These are phyloP conservation scores for Leptopterna dolabrata DNA, from an alignment of 2,888 invertebrate genomes.

Conservation along the genomic window DNA sequence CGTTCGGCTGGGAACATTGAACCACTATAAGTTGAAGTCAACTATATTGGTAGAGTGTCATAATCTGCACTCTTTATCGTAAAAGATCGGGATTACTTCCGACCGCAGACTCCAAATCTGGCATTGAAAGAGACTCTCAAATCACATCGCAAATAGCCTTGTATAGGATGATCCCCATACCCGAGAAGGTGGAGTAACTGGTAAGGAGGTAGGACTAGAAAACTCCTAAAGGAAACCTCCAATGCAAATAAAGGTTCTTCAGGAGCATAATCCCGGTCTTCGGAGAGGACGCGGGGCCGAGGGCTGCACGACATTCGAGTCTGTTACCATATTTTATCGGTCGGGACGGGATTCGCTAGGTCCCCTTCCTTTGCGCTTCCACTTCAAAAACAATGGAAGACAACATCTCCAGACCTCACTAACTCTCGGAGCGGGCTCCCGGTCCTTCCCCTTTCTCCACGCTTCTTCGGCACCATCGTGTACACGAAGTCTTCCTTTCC, in stretches of 20 bases:
- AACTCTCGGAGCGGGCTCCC: constrained; percentile 37
- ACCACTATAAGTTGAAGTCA: no score
- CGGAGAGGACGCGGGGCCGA: not conserved
- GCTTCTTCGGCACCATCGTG: constrained; percentile 34
- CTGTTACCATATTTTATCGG: constrained; percentile 54
- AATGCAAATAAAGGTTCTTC: constrained; percentile 11
- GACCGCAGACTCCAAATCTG: not conserved
- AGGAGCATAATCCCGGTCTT: constrained; percentile 16
- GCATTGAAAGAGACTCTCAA: not conserved
- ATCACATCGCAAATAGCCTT: not conserved
- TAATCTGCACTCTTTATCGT: no score
- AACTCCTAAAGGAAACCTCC: constrained; percentile 4
- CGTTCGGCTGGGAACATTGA: no score
- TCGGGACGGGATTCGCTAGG: constrained; percentile 38
- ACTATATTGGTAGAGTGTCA: no score
- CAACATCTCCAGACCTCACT: constrained; percentile 46
- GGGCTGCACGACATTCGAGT: constrained; percentile 47
- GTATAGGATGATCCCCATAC: not conserved
- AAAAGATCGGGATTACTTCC: not conserved
- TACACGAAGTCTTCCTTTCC: constrained; percentile 36
- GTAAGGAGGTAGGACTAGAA: not conserved
- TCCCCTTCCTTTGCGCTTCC: not conserved
- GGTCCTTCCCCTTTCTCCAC: constrained; percentile 41
- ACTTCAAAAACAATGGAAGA: constrained; percentile 49
- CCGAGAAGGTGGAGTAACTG: not conserved